phyloP scores from a whole-genome alignment of 1,140 invertebrate genomes.

The Eriocheir sinensis region DNA sequence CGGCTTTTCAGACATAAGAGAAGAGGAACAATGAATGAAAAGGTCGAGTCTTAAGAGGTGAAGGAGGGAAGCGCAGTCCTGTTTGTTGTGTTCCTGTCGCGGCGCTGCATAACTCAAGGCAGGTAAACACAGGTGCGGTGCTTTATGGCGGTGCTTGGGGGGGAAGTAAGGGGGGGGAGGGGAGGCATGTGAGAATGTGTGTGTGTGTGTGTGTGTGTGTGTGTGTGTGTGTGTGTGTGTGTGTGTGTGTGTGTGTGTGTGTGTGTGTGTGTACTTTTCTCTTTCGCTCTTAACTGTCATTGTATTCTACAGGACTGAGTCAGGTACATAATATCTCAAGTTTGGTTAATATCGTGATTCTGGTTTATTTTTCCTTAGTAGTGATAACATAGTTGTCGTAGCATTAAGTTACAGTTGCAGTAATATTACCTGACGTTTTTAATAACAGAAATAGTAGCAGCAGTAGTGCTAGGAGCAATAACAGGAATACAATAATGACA shows the following conservation, averaged over 20 bases:
- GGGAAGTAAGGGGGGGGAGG: too few relatives aligned
- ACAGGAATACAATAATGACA: too few relatives aligned
- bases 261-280: neutral
- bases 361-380: too few relatives aligned
- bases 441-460: neutral
- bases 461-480: neutral
- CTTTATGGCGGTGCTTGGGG: too few relatives aligned
- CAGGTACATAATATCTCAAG: too few relatives aligned
- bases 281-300: too few relatives aligned
- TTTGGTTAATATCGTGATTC: too few relatives aligned
- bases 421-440: neutral
- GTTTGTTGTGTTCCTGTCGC: neutral
- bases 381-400: too few relatives aligned
- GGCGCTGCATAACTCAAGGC: neutral
- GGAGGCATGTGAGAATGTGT: too few relatives aligned
- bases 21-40: too few relatives aligned
- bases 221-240: slow-evolving; percentile 22
- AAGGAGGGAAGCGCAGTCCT: neutral
- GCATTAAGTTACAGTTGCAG: neutral
- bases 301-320: too few relatives aligned
- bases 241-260: neutral
- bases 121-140: neutral
- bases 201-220: neutral
- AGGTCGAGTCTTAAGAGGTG: neutral
- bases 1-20: too few relatives aligned